These are phyloP conservation scores for Harpagifer antarcticus DNA, from an alignment of 2,797 vertebrate species.

Conservation along the genomic window DNA sequence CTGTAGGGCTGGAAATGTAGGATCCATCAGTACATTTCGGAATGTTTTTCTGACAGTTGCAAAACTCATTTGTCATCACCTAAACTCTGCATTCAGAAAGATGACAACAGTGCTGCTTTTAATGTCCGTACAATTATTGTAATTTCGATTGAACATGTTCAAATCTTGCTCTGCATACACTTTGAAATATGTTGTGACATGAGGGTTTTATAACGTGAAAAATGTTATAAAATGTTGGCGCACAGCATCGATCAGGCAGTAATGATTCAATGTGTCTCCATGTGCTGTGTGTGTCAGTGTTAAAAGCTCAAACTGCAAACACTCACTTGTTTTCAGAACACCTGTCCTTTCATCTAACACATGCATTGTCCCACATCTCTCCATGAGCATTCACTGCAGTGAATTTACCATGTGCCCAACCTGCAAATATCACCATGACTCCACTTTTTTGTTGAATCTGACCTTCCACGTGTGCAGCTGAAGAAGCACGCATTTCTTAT, in stretches of 20 bases:
- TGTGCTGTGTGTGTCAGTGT: neutral
- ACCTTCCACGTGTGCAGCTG: slow-evolving; percentile 22
- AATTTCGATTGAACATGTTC: too few species aligned
- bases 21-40: too few species aligned
- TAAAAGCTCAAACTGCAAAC: neutral
- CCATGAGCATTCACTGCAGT: slow-evolving; percentile 12
- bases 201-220: too few species aligned
- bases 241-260: neutral
- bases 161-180: too few species aligned
- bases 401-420: slow-evolving; percentile 27
- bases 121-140: too few species aligned
- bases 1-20: neutral
- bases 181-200: too few species aligned
- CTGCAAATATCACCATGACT: slow-evolving; percentile 36
- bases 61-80: too few species aligned
- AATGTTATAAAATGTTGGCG: neutral
- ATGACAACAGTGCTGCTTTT: too few species aligned
- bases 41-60: too few species aligned
- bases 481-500: slow-evolving; percentile 5
- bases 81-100: too few species aligned
- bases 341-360: neutral
- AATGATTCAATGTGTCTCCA: neutral
- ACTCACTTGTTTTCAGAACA: neutral
- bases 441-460: slow-evolving; percentile 13
- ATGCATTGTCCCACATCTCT: neutral